phyloP scores from a whole-genome alignment of 2,113 vertebrate species.

The Panurus biarmicus region DNA sequence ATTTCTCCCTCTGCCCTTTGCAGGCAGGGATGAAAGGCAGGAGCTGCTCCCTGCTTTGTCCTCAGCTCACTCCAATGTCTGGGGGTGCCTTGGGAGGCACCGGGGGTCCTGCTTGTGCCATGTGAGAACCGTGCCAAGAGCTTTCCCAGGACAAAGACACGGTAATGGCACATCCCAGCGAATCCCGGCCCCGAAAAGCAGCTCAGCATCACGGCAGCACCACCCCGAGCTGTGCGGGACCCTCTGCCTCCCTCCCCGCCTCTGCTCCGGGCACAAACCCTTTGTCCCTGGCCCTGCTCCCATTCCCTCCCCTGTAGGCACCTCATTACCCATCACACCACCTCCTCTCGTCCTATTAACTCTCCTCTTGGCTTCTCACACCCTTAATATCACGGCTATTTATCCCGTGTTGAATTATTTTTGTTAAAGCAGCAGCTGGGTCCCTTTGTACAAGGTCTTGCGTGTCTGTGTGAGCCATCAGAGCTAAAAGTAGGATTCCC shows the following conservation, averaged over 20 bases:
- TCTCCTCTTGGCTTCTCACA: neutral
- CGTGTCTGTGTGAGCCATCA: rapidly evolving
- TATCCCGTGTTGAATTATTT: neutral
- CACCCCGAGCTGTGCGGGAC: rapidly evolving
- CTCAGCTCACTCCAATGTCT: neutral
- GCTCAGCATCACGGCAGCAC: neutral
- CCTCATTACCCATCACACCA: neutral
- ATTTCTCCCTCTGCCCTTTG: rapidly evolving
- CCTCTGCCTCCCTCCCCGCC: neutral
- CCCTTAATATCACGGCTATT: neutral
- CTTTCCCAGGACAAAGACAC: neutral
- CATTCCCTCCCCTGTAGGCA: neutral
- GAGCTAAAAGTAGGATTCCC: neutral
- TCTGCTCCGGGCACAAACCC: neutral
- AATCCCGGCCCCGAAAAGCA: neutral
- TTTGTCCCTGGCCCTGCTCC: neutral
- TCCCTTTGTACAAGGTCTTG: neutral
- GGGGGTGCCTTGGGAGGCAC: neutral
- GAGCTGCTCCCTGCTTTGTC: neutral
- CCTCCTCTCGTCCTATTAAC: neutral
- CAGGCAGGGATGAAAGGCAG: neutral
- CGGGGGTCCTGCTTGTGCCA: neutral
- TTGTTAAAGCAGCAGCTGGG: neutral
- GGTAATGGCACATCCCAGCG: neutral
- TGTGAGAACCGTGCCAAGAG: neutral